phyloP scores from a whole-genome alignment of 1,140 invertebrate species.

The Sitodiplosis mosellana region DNA sequence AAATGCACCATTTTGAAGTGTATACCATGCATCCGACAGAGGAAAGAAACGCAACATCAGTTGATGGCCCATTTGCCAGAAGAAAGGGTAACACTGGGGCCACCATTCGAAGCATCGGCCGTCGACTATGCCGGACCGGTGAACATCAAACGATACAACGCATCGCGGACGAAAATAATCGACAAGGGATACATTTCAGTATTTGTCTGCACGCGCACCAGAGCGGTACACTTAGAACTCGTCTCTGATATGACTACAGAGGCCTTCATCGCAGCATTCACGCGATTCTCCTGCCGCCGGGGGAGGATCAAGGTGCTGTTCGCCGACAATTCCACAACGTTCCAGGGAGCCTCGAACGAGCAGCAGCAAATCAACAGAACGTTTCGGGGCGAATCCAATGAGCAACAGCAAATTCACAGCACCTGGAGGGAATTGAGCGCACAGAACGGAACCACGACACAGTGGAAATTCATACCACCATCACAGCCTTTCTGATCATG shows the following conservation, averaged over 20 bases:
- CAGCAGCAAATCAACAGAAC: too few relatives aligned
- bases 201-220: constrained; percentile 10
- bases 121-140: constrained; percentile 23
- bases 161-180: constrained; percentile 6
- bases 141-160: constrained; percentile 4
- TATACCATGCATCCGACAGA: constrained; percentile 6
- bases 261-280: constrained; percentile 13
- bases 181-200: constrained; percentile 5
- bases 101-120: constrained; percentile 15
- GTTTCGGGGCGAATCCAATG: too few relatives aligned
- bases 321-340: too few relatives aligned
- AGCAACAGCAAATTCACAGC: too few relatives aligned
- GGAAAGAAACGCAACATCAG: too few relatives aligned
- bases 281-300: too few relatives aligned
- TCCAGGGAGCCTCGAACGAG: too few relatives aligned
- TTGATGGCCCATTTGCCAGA: constrained; percentile 20
- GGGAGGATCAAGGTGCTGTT: too few relatives aligned
- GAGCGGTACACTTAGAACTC: constrained; percentile 20
- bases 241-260: constrained; percentile 13
- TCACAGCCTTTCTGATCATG: too few relatives aligned
- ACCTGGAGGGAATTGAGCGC: too few relatives aligned
- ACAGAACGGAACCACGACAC: too few relatives aligned
- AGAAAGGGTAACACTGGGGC: constrained; percentile 9
- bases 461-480: too few relatives aligned
- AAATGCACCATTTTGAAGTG: constrained; percentile 9